phyloP scores from a whole-genome alignment of 1,140 invertebrate genomes.

The Drosophila tristis region DNA sequence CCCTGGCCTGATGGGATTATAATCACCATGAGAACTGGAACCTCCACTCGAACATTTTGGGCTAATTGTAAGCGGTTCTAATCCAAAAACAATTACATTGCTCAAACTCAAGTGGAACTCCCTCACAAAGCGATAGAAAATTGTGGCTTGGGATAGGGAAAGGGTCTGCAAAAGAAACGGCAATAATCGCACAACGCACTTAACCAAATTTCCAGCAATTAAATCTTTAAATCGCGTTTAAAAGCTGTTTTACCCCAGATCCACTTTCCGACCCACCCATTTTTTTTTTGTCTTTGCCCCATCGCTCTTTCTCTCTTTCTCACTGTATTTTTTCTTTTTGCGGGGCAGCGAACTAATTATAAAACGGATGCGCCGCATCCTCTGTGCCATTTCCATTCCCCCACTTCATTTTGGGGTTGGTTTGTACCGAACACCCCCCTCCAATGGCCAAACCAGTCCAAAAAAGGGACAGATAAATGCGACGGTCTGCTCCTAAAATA shows the following conservation, averaged over 20 bases:
- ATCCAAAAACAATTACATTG: slow-evolving; percentile 75
- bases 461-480: slow-evolving; percentile 77
- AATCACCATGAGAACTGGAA: background rate
- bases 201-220: slow-evolving; percentile 72
- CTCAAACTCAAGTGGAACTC: slow-evolving; percentile 42
- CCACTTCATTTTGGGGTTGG: slow-evolving; percentile 19
- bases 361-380: slow-evolving; percentile 70
- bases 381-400: background rate
- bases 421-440: slow-evolving; percentile 22
- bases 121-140: no score
- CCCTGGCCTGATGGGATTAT: slow-evolving; percentile 15
- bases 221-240: slow-evolving; percentile 78
- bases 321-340: slow-evolving; percentile 15
- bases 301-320: slow-evolving; percentile 10
- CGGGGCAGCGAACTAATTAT: slow-evolving; percentile 69
- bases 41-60: slow-evolving; percentile 2
- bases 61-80: slow-evolving; percentile 43
- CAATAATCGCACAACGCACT: slow-evolving; percentile 64
- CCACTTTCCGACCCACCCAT: background rate
- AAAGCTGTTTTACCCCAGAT: slow-evolving; percentile 52
- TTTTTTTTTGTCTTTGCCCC: background rate
- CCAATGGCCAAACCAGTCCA: slow-evolving; percentile 31
- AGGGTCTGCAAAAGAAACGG: slow-evolving; percentile 10
- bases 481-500: slow-evolving; percentile 73
- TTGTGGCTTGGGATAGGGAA: background rate